A percentile compares a stretch with the other conserved stretches of the same genome.
Conservation (phyloP, 1,140 invertebrate genomes). For the Drosophila repleta region DNA sequence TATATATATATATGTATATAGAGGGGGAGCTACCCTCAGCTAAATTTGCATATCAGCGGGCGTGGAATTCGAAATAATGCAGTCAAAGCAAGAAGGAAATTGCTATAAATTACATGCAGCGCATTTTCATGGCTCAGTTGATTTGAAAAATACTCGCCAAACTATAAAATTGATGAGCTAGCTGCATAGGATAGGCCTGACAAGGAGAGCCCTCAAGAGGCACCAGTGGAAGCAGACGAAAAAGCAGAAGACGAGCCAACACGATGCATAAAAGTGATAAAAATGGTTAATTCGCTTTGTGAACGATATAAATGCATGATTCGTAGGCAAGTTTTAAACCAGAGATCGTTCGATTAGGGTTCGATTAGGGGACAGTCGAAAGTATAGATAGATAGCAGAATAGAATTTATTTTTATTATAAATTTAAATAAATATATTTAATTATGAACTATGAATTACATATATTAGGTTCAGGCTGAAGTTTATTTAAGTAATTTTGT, state of each 20-base stretch:
- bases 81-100: constrained; percentile 63
- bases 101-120: constrained; percentile 69
- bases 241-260: neutral
- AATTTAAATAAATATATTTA: too few species aligned
- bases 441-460: too few species aligned
- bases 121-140: constrained; percentile 73
- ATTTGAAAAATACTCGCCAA: constrained; percentile 52
- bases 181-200: constrained; percentile 10
- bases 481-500: too few species aligned
- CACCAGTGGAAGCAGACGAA: neutral
- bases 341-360: neutral
- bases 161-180: constrained; percentile 49
- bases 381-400: too few species aligned
- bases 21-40: constrained; percentile 6
- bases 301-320: neutral
- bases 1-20: neutral
- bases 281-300: constrained; percentile 8
- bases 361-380: neutral
- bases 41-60: constrained; percentile 63
- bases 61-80: constrained; percentile 46
- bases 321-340: neutral
- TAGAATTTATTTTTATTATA: too few species aligned
- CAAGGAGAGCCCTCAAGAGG: neutral
- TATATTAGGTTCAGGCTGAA: too few species aligned
- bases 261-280: constrained; percentile 4